Evolutionary conservation across 2,797 vertebrate species (phyloP), one percentile per base, ranked within the genome.

Genomic region (Cercopithecus mitis): DNA sequence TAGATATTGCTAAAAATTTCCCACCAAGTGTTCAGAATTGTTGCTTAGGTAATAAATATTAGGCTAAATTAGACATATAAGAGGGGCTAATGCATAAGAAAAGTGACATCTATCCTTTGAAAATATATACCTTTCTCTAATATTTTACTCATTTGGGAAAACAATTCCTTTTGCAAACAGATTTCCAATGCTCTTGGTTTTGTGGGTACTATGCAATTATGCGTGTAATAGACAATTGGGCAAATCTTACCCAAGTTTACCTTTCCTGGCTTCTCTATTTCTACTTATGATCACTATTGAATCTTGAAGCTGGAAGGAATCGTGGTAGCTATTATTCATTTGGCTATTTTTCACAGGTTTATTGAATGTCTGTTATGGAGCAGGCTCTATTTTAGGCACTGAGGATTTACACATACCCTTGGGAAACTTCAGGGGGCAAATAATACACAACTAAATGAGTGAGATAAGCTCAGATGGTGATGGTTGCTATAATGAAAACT

Each of bases 81-180:
- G 14, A 50, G 7, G 7, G 36, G 17, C 7, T 85, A 77, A 79
- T 33, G 15, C 55, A 83, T 50, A 90, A 22, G 8, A 90, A 90
- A 90, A 24, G 19, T 92, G 50, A 45, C 22, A 75, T 43, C 17
- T 17, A 36, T 30, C 43, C 41, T 77, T 33, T 61, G 20, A 94
- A 91, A 93, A 92, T 87, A n/a, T 36, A 93, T 19, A 24, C 9
- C 84, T 94, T 93, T 90, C 36, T 83, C 10, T 75, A 90, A 73
- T 73, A 55, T 80, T 94, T 57, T 80, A 47, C 22, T 89, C 3
- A 52, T 92, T 94, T 30, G 55, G 9, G 43, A 33, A 90, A 94
- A 14, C 55, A 20, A 39, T 85, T 92, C 36, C 22, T 95, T 94
- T 76, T 83, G 12, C 24, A 12, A 7, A 79, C 17, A 95, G 55